Evolutionary conservation across 64 coral and sea anemone species (phyloP), one percentile per base, ranked within the genome.

Genomic region (Montipora capricornis): DNA sequence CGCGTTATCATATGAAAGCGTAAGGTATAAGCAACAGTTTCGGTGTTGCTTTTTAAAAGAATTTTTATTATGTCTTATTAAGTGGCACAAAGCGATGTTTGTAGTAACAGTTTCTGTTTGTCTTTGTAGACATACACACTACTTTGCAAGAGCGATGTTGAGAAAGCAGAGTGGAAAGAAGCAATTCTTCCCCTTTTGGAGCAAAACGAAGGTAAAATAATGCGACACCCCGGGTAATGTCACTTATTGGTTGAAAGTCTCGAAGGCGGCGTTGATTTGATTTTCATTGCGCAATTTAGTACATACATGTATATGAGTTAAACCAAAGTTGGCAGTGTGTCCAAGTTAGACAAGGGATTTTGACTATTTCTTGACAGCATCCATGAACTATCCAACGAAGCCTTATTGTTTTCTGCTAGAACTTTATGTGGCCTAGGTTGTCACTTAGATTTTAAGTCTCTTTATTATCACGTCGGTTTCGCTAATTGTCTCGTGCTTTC

Each of bases 101-200:
- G 14, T 64, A 14, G 61, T 64, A 76, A 70, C 51, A n/a, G 68
- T 69, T 48, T 14, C 8, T 82, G 49, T 74, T 69, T 45, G 14
- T 47, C 10, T 44, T 68, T 55, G 45, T 75, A 98, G 98, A 99
- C 98, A 0, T 94, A 96, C 92, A 99, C 95, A 17, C 84, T 99
- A 4, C 92, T 99, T 37, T 99, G 92, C 66, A 92, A 96, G 26
- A 94, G 90, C 48, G 98, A 96, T 73, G 81, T 77, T 1, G 92
- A 93, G 22, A 94, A 89, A 47, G 95, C 95, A 20, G 98, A 99
- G 4, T 99, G 98, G 98, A 99, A 99, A 64, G 90, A 96, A 89
- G 84, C 74, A 22, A 99, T 99, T 12, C 82, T 84, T 47, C 84
- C 88, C 17, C 95, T 91, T 5, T 82, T 96, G 17, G 66, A 86